Percentiles rank a stretch among this genome's conserved stretches.
phyloP scores from a whole-genome alignment of 92 coral and sea anemone genomes.

The Porites cylindrica region DNA sequence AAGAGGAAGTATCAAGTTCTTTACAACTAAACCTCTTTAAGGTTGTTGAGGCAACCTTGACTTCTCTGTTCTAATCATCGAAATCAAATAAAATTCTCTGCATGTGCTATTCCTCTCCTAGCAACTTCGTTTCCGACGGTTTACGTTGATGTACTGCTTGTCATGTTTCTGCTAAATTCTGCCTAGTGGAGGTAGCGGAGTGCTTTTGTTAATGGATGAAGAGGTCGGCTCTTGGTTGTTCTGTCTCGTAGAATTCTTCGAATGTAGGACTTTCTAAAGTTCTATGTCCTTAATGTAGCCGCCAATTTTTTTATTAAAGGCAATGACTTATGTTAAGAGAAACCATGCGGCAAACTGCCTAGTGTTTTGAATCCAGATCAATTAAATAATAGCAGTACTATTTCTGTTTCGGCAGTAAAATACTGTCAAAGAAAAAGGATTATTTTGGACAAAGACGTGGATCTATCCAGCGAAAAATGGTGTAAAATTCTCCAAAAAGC shows the following conservation, averaged over 20 bases:
- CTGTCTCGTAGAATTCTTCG: background rate
- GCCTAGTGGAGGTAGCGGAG: background rate
- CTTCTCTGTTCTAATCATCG: slow-evolving; percentile 1
- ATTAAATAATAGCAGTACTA: slow-evolving; percentile 6
- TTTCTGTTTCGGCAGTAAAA: slow-evolving; percentile 2
- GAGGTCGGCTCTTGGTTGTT: background rate
- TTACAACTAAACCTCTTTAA: background rate
- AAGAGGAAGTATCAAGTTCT: background rate
- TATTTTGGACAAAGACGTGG: slow-evolving; percentile 7
- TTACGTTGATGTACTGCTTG: background rate
- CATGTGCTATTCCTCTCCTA: slow-evolving; percentile 34
- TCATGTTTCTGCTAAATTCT: slow-evolving; percentile 5
- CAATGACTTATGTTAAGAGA: background rate
- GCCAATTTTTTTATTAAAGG: background rate
- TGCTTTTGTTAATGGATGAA: background rate
- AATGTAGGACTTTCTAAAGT: background rate
- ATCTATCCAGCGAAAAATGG: background rate
- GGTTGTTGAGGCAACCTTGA: slow-evolving; percentile 47
- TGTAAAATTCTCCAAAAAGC: slow-evolving; percentile 6
- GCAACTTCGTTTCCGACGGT: slow-evolving; percentile 20
- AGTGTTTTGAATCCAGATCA: slow-evolving; percentile 8
- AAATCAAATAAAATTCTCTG: slow-evolving; percentile 53
- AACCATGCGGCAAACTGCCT: background rate
- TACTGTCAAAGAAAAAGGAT: background rate
- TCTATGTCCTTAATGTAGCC: background rate